Percentiles rank a stretch among this genome's conserved stretches.
Conservation (phyloP, 2,113 vertebrate species). For the Xiphophorus hellerii region DNA sequence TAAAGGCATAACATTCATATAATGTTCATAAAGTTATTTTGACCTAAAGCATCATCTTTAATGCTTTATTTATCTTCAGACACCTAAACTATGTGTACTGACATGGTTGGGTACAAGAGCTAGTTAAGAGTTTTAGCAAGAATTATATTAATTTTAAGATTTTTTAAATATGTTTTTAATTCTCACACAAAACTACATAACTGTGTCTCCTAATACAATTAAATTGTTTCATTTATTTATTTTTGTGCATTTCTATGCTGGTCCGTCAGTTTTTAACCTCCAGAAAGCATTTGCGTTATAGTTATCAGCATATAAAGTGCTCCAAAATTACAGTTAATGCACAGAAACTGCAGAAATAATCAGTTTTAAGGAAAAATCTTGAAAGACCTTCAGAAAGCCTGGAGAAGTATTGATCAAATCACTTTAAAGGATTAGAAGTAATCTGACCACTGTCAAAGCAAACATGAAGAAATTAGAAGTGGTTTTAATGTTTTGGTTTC, state of each 20-base stretch:
- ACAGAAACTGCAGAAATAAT: no score
- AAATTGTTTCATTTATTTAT: not conserved
- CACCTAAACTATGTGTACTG: not conserved
- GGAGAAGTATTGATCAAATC: no score
- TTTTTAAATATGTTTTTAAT: not conserved
- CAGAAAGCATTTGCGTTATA: not conserved
- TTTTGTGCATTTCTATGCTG: not conserved
- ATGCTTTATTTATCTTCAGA: no score
- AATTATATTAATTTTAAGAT: no score
- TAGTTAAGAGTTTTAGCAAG: not conserved
- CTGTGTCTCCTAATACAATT: not conserved
- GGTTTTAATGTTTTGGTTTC: no score
- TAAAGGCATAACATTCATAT: not conserved
- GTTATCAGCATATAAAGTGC: not conserved
- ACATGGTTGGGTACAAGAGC: not conserved
- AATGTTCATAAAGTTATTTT: not conserved
- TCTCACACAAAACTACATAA: no score
- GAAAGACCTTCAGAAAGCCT: no score
- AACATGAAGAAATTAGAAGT: no score
- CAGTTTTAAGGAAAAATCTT: no score
- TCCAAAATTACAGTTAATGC: not conserved
- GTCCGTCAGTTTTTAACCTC: not conserved
- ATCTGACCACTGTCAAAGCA: no score
- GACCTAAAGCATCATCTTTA: no score
- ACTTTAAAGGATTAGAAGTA: no score